A percentile compares a stretch with the other conserved stretches of the same genome.
Evolutionary conservation across 2,888 invertebrate genomes (phyloP).

Genomic region (Teleiodes luculella): DNA sequence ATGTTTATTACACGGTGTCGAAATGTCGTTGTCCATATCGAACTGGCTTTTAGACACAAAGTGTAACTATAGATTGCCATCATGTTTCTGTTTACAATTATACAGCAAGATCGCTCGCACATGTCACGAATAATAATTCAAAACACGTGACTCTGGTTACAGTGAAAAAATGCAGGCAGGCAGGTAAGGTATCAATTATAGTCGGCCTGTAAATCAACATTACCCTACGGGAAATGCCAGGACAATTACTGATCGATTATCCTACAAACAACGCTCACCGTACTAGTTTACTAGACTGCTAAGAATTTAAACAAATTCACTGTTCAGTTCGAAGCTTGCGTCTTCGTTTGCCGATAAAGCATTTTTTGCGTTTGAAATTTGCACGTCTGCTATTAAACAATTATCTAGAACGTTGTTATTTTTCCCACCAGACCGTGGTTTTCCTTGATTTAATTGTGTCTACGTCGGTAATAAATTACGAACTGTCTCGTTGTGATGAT

Average conservation of each 20-base stretch:
- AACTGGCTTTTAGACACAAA: not conserved
- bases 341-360: slow-evolving; percentile 5
- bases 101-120: slow-evolving; percentile 12
- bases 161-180: slow-evolving; percentile 16
- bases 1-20: slow-evolving; percentile 8
- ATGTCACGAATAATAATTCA: slow-evolving; percentile 23
- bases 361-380: slow-evolving; percentile 12
- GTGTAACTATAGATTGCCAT: not conserved
- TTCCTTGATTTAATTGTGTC: slow-evolving; percentile 11
- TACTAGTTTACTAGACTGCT: not conserved
- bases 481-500: not conserved
- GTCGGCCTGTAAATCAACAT: slow-evolving; percentile 40
- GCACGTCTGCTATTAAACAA: slow-evolving; percentile 13
- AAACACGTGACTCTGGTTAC: slow-evolving; percentile 24
- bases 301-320: slow-evolving; percentile 3
- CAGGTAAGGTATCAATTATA: slow-evolving; percentile 37
- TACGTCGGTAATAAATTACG: slow-evolving; percentile 4
- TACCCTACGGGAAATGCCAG: slow-evolving; percentile 42
- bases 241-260: slow-evolving; percentile 48
- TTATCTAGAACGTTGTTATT: slow-evolving; percentile 13
- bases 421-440: slow-evolving; percentile 13
- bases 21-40: slow-evolving; percentile 13
- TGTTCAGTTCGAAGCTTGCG: not conserved
- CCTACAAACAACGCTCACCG: slow-evolving; percentile 1
- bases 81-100: slow-evolving; percentile 15